Conservation (phyloP, 2,888 invertebrate species). For the Phlogophora meticulosa region DNA sequence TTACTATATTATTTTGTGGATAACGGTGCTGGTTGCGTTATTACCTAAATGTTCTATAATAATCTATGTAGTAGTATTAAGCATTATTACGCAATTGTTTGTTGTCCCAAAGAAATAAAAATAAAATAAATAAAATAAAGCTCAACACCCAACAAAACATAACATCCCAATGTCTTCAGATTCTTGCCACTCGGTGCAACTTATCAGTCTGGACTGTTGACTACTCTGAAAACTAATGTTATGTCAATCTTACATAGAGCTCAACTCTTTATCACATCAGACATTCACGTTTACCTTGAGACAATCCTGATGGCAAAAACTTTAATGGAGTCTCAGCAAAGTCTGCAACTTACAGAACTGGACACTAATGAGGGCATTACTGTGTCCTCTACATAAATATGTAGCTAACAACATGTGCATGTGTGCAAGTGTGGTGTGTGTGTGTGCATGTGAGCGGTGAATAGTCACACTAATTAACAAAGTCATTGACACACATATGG, state of each 20-base stretch:
- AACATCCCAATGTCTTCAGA: background rate
- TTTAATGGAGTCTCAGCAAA: background rate
- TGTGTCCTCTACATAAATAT: background rate
- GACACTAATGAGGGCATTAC: constrained; percentile 3
- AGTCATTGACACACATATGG: constrained; percentile 70
- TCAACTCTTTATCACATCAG: background rate
- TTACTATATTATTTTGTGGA: too few relatives aligned
- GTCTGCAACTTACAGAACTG: background rate
- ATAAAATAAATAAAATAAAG: background rate
- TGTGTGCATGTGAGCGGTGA: background rate
- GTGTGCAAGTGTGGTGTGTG: background rate
- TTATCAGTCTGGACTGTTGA: background rate
- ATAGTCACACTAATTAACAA: constrained; percentile 66
- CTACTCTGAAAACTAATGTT: too few relatives aligned
- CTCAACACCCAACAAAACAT: background rate
- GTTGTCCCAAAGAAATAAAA: too few relatives aligned
- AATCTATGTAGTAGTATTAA: too few relatives aligned
- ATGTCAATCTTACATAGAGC: background rate
- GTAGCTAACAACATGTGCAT: background rate
- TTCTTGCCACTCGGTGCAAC: background rate
- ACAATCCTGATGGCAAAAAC: background rate
- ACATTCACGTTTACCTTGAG: too few relatives aligned
- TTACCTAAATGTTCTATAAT: too few relatives aligned
- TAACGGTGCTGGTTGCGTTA: too few relatives aligned
- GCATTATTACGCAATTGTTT: too few relatives aligned